phyloP scores from a whole-genome alignment of 37 sponge, comb jelly and placozoan genomes.

The Aplysina aerophoba region DNA sequence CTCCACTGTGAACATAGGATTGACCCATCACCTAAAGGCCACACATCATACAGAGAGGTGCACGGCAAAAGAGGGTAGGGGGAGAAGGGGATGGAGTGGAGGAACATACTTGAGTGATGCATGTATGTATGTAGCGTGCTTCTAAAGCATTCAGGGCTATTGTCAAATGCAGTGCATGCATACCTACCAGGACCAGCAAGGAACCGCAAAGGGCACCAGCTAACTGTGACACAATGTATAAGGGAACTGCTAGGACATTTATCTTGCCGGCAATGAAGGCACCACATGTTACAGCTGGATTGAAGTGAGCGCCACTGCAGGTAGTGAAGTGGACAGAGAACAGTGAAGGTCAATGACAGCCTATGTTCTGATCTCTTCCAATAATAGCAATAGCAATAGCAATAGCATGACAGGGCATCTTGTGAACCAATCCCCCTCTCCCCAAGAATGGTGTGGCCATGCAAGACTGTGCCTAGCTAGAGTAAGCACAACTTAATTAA shows the following conservation, averaged over 20 bases:
- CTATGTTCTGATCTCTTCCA: no score
- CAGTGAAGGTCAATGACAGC: background rate
- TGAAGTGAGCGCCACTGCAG: constrained; percentile 71
- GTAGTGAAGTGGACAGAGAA: background rate
- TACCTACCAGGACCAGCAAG: constrained; percentile 58
- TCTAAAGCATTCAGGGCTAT: no score
- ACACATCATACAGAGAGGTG: background rate
- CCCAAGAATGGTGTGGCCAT: no score
- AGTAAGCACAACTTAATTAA: no score
- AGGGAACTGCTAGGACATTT: constrained; percentile 38
- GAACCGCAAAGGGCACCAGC: constrained; percentile 59
- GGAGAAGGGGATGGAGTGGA: background rate
- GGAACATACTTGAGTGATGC: background rate
- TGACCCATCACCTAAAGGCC: background rate
- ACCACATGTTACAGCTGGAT: constrained; percentile 63
- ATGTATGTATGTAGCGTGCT: no score
- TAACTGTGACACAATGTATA: constrained; percentile 58
- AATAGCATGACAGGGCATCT: no score
- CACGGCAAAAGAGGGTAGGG: background rate
- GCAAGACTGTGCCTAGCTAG: no score
- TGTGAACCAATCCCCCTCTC: no score
- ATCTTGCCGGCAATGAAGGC: constrained; percentile 69
- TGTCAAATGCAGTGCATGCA: no score
- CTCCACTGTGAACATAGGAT: constrained; percentile 18
- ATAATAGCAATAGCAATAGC: no score